phyloP scores from a whole-genome alignment of 2,888 invertebrate genomes.

The Archips crataeganus region DNA sequence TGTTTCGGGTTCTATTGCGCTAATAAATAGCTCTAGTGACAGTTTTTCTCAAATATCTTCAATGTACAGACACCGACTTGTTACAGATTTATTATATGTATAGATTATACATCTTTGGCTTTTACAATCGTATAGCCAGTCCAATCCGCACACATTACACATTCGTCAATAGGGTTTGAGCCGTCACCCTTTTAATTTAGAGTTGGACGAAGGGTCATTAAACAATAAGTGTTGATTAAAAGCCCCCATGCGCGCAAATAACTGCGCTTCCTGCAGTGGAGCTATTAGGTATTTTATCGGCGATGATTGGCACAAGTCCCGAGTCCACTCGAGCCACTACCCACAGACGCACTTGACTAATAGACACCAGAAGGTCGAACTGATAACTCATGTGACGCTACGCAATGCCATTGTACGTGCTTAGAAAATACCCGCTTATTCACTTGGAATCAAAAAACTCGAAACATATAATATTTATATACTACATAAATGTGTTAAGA shows the following conservation, averaged over 20 bases:
- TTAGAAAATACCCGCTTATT: neutral
- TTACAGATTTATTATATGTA: no score
- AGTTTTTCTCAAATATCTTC: no score
- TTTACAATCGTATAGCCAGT: constrained; percentile 77
- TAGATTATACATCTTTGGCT: constrained; percentile 44
- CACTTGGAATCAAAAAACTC: neutral
- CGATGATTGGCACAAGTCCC: constrained; percentile 79
- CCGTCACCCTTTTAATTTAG: constrained; percentile 86
- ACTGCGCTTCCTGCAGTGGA: constrained; percentile 80
- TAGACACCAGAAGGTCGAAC: constrained; percentile 18
- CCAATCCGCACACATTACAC: constrained; percentile 79
- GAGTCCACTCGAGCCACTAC: constrained; percentile 54
- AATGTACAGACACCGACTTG: no score
- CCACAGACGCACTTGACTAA: constrained; percentile 36
- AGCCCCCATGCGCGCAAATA: constrained; percentile 84
- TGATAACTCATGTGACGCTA: neutral
- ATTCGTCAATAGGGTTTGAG: constrained; percentile 82
- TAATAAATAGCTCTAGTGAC: no score
- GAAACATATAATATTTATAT: no score
- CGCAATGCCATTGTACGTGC: neutral
- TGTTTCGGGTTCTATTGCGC: no score
- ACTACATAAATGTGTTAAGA: no score
- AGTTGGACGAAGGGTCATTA: constrained; percentile 84
- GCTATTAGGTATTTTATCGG: constrained; percentile 80
- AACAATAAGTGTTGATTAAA: constrained; percentile 87